These are phyloP conservation scores for Spinibarbus caldwelli DNA, from an alignment of 2,797 vertebrate genomes.

Conservation along the genomic window DNA sequence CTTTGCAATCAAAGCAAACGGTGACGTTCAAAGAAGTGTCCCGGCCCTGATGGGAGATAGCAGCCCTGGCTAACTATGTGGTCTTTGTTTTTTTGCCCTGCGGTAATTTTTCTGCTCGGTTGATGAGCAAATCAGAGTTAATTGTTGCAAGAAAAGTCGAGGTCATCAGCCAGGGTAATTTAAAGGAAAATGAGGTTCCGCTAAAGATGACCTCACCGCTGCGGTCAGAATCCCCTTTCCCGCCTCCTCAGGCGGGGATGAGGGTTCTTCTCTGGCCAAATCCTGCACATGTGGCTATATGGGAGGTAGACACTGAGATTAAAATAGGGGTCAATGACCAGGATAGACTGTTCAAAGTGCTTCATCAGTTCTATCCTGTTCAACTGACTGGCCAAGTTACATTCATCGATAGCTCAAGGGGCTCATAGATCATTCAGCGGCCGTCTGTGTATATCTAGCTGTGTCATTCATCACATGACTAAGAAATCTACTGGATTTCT, in stretches of 20 bases:
- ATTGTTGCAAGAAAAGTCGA: slow-evolving; percentile 81
- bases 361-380: slow-evolving; percentile 49
- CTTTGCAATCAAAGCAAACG: slow-evolving; percentile 72
- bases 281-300: slow-evolving; percentile 69
- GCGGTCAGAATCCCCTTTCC: slow-evolving; percentile 70
- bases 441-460: slow-evolving; percentile 35
- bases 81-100: slow-evolving; percentile 65
- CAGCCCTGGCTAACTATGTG: slow-evolving; percentile 62
- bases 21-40: slow-evolving; percentile 70
- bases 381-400: slow-evolving; percentile 42
- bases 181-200: slow-evolving; percentile 80
- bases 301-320: slow-evolving; percentile 58
- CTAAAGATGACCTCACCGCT: slow-evolving; percentile 77
- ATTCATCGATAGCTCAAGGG: slow-evolving; percentile 46
- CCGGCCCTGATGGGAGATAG: slow-evolving; percentile 67
- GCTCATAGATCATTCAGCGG: slow-evolving; percentile 30
- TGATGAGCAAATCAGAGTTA: slow-evolving; percentile 81
- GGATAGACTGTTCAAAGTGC: slow-evolving; percentile 50
- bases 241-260: slow-evolving; percentile 72
- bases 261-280: slow-evolving; percentile 77
- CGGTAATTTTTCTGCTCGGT: slow-evolving; percentile 66
- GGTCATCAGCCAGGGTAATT: slow-evolving; percentile 81
- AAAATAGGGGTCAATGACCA: slow-evolving; percentile 56
- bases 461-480: slow-evolving; percentile 43
- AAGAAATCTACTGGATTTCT: slow-evolving; percentile 49